Percentiles rank a stretch among this genome's conserved stretches.
Evolutionary conservation across 2,113 vertebrate species (phyloP).

Genomic region (Bambusicola thoracicus): DNA sequence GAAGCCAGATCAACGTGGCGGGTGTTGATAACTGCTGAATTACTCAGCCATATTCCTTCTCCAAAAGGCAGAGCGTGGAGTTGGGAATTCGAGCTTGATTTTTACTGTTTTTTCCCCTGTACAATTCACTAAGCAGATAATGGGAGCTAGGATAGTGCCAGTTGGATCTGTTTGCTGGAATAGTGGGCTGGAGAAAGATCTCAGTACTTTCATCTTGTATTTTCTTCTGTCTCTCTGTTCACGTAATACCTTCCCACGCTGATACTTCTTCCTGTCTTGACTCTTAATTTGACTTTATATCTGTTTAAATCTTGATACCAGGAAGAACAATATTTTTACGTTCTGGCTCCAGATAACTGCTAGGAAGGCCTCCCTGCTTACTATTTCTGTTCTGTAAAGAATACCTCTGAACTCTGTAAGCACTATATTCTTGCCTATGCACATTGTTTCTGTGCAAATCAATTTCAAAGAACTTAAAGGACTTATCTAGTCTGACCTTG

Average conservation of each 20-base stretch:
- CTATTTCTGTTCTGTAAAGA: neutral
- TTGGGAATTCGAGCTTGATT: neutral
- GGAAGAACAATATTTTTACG: conserved; percentile 33
- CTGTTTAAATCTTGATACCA: conserved; percentile 43
- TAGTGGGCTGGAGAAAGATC: neutral
- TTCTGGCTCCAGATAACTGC: neutral
- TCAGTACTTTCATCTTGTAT: neutral
- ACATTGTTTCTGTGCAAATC: neutral
- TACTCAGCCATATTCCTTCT: neutral
- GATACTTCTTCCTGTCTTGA: neutral
- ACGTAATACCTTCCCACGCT: neutral
- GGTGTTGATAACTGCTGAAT: neutral
- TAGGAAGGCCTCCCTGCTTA: neutral
- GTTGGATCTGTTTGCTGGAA: neutral
- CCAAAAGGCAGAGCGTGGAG: neutral
- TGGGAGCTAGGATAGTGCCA: neutral
- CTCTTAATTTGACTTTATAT: neutral
- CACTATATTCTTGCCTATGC: neutral
- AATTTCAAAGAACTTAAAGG: neutral
- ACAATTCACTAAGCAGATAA: neutral
- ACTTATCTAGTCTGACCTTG: neutral
- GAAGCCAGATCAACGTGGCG: neutral
- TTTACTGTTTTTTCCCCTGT: neutral
- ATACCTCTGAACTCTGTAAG: neutral
- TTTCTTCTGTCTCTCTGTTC: neutral